These are phyloP conservation scores for Torymus aiolomorphi DNA, from an alignment of 2,888 invertebrate species.

Conservation along the genomic window DNA sequence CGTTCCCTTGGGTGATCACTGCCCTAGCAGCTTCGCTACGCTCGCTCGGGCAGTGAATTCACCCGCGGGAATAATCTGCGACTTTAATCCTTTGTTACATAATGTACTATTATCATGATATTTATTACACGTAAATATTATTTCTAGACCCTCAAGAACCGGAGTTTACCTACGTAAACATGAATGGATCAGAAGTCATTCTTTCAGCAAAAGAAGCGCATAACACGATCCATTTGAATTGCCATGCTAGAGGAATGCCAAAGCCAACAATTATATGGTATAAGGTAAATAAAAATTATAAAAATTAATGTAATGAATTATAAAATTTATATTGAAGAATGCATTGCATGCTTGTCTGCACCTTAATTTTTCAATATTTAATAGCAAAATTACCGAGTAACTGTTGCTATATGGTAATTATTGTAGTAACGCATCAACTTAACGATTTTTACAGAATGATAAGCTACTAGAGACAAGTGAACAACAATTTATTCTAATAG, in stretches of 20 bases:
- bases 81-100: too few species aligned
- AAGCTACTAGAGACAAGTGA: constrained; percentile 63
- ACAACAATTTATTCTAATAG: constrained; percentile 60
- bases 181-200: constrained; percentile 73
- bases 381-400: too few species aligned
- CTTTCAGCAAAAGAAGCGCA: constrained; percentile 66
- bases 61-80: too few species aligned
- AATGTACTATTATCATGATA: background rate
- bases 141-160: constrained; percentile 47
- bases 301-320: too few species aligned
- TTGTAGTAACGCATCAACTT: too few species aligned
- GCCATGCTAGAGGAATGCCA: constrained; percentile 68
- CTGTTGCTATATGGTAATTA: too few species aligned
- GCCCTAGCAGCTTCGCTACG: too few species aligned
- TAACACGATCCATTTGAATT: constrained; percentile 63
- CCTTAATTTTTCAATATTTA: background rate
- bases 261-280: constrained; percentile 83
- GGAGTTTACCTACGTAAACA: constrained; percentile 74
- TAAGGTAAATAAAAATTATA: constrained; percentile 77
- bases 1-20: too few species aligned
- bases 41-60: too few species aligned
- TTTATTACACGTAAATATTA: background rate
- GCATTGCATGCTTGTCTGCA: too few species aligned
- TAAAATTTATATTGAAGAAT: too few species aligned
- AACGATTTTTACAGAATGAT: constrained; percentile 63